These are phyloP conservation scores for Holocentrus rufus DNA, from an alignment of 2,797 vertebrate species.

Conservation along the genomic window DNA sequence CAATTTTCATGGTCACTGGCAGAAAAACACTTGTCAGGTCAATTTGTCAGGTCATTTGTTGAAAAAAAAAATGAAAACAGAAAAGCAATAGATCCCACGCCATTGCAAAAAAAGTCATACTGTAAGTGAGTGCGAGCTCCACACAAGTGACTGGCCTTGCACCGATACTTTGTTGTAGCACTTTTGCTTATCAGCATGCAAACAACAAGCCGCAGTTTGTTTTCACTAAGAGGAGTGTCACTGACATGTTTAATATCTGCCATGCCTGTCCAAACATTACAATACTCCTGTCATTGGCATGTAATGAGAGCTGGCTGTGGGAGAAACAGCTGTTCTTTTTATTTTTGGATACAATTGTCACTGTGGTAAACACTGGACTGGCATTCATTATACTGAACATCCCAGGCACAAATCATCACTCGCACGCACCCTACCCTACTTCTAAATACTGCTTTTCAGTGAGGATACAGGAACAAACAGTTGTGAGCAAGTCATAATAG, in stretches of 20 bases:
- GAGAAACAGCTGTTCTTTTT: conserved; percentile 59
- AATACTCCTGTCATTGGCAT: conserved; percentile 34
- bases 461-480: conserved; percentile 32
- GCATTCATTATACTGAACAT: conserved; percentile 48
- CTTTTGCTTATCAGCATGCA: conserved; percentile 43
- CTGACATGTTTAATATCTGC: conserved; percentile 39
- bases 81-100: conserved; percentile 36
- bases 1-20: conserved; percentile 40
- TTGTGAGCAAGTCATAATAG: conserved; percentile 40
- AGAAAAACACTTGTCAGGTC: conserved; percentile 55
- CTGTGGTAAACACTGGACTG: conserved; percentile 43
- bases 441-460: conserved; percentile 38
- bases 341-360: conserved; percentile 64
- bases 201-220: conserved; percentile 35
- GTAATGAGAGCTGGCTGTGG: conserved; percentile 45
- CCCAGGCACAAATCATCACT: conserved; percentile 21
- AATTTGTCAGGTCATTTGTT: conserved; percentile 7
- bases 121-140: conserved; percentile 7
- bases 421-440: conserved; percentile 25
- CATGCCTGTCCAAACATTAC: conserved; percentile 33
- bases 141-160: conserved; percentile 35
- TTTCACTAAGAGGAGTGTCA: conserved; percentile 40
- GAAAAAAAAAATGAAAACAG: conserved; percentile 50
- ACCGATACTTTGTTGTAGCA: conserved; percentile 48
- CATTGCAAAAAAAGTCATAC: conserved; percentile 1